Evolutionary conservation across 2,888 invertebrate genomes (phyloP), one percentile per base, ranked within the genome.

Genomic region (Adela reaumurella): DNA sequence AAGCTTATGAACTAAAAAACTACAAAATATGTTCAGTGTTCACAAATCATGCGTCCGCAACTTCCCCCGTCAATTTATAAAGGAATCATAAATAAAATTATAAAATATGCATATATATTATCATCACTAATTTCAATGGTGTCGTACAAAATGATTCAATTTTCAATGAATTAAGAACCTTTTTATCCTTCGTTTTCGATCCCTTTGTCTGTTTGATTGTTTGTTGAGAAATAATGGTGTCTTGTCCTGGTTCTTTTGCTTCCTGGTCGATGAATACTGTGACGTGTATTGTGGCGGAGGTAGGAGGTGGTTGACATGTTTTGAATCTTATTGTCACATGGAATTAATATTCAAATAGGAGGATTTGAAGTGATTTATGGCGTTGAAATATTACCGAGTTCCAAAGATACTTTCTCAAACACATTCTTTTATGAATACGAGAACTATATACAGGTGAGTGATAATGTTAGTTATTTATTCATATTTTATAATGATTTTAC

Each of bases 1-100:
- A n/a, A n/a, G n/a, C n/a, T n/a, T n/a, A n/a, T n/a, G n/a, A n/a
- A n/a, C n/a, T n/a, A n/a, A n/a, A n/a, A n/a, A n/a, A n/a, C n/a
- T n/a, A n/a, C n/a, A n/a, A n/a, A n/a, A n/a, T 24, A 24, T 24
- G 4, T 24, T 24, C 24, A 24, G 24, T 24, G 24, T 24, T 24
- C 24, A 6, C 24, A 24, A 24, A 8, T 24, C 24, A 4, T 6
- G 8, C 4, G 24, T 24, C 24, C 24, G 8, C 4, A 8, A 8
- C 24, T 6, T 8, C 24, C 8, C 6, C n/a, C 2, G 29, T 46
- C 46, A 48, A 48, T 45, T 61, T 63, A 62, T 62, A 64, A 63
- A 63, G 64, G 59, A 62, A 61, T 61, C 63, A 65, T 66, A 67
- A 66, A 64, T 67, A 57, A 63, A 57, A 59, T 54, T 47, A 63